These are phyloP conservation scores for Falco novaeseelandiae DNA, from an alignment of 2,797 vertebrate genomes.

Conservation along the genomic window DNA sequence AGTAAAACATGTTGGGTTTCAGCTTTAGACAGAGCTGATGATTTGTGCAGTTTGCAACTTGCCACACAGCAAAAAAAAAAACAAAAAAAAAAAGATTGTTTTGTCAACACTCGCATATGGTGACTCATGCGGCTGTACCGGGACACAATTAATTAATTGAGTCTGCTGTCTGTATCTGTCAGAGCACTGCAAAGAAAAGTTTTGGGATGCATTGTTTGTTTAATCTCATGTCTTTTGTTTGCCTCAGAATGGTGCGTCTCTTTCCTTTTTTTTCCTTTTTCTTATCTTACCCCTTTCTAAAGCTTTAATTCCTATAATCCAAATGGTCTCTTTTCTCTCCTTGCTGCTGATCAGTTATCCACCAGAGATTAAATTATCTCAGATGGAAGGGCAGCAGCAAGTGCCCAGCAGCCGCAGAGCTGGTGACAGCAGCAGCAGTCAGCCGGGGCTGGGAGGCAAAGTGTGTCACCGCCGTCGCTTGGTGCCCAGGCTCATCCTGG, in stretches of 20 bases:
- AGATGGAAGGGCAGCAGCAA: background rate
- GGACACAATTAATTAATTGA: conserved; percentile 54
- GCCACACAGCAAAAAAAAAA: background rate
- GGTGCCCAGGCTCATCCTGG: background rate
- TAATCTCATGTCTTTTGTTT: conserved; percentile 32
- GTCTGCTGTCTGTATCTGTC: conserved; percentile 57
- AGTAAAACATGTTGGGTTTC: background rate
- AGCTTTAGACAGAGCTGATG: background rate
- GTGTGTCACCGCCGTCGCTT: accelerated
- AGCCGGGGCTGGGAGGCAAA: background rate
- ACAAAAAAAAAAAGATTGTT: background rate
- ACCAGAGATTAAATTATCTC: background rate
- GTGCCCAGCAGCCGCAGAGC: background rate
- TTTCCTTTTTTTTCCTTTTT: background rate
- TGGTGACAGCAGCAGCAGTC: background rate
- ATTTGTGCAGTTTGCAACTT: conserved; percentile 12
- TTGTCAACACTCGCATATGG: conserved; percentile 51
- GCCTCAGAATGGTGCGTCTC: background rate
- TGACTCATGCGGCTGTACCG: conserved; percentile 8
- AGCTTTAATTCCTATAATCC: background rate
- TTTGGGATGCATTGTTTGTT: background rate
- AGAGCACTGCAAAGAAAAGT: background rate
- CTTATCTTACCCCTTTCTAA: conserved; percentile 3
- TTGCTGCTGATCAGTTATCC: background rate
- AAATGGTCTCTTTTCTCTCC: background rate